These are phyloP conservation scores for Agrochola lychnidis DNA, from an alignment of 2,888 invertebrate species.

Conservation along the genomic window DNA sequence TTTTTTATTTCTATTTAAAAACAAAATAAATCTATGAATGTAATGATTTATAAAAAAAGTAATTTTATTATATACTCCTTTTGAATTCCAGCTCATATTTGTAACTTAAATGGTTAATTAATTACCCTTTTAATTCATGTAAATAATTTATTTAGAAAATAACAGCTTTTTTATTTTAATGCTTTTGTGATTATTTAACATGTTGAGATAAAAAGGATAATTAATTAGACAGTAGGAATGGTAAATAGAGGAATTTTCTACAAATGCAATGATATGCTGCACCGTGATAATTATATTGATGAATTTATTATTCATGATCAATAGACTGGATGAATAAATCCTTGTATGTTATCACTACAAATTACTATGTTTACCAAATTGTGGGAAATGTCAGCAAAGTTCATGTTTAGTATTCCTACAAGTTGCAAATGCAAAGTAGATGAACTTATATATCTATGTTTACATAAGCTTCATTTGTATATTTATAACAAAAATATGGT, in stretches of 20 bases:
- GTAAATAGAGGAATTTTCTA: neutral
- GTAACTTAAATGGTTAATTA: neutral
- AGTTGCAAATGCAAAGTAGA: constrained; percentile 24
- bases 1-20: neutral
- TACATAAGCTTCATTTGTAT: constrained; percentile 40
- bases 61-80: neutral
- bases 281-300: neutral
- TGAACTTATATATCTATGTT: constrained; percentile 31
- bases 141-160: neutral
- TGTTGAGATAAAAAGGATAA: too few relatives aligned
- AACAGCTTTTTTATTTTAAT: neutral
- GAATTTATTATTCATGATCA: constrained; percentile 1
- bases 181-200: neutral
- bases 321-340: neutral
- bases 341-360: neutral
- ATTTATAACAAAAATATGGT: constrained; percentile 34
- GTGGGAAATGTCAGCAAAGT: constrained; percentile 17
- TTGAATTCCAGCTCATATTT: neutral
- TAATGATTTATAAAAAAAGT: neutral
- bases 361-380: constrained; percentile 22
- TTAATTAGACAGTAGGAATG: neutral
- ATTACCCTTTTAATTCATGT: neutral
- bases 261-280: neutral
- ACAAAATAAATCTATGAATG: neutral
- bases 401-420: constrained; percentile 27